Evolutionary conservation across 2,888 invertebrate genomes (phyloP).

Genomic region (Pseudococcus viburni): DNA sequence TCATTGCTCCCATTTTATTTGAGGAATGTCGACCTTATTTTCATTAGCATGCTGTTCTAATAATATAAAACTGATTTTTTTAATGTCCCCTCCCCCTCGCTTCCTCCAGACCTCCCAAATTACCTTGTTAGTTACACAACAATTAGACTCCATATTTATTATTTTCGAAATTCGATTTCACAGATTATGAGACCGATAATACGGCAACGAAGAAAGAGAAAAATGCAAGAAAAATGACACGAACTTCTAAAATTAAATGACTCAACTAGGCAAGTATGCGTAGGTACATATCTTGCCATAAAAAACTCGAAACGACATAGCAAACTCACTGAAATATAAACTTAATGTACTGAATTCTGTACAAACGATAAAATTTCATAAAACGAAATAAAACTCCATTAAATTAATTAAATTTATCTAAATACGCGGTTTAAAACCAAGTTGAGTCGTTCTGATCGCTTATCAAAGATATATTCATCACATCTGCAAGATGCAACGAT

Average conservation of each 20-base stretch:
- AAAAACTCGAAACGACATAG: neutral
- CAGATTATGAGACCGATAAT: too few species aligned
- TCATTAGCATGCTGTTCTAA: too few species aligned
- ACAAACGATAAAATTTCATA: neutral
- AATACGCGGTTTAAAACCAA: constrained; percentile 14
- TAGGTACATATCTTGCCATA: neutral
- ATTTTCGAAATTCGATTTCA: too few species aligned
- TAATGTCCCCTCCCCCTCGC: too few species aligned
- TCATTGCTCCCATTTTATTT: too few species aligned
- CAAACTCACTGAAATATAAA: neutral
- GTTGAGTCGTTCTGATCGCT: constrained; percentile 15
- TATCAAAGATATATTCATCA: neutral
- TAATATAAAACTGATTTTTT: too few species aligned
- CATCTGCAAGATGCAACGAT: constrained; percentile 33
- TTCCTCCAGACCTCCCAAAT: too few species aligned
- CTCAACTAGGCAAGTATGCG: neutral
- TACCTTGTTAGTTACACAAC: too few species aligned
- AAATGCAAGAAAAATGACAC: neutral
- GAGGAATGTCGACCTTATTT: too few species aligned
- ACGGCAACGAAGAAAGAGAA: too few species aligned
- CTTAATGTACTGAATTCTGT: neutral
- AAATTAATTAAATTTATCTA: neutral
- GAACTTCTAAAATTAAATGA: neutral
- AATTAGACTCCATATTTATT: too few species aligned
- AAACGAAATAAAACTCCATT: neutral